A percentile compares a stretch with the other conserved stretches of the same genome.
These are phyloP conservation scores for Agriotes lineatus DNA, from an alignment of 2,888 invertebrate genomes.

Conservation along the genomic window DNA sequence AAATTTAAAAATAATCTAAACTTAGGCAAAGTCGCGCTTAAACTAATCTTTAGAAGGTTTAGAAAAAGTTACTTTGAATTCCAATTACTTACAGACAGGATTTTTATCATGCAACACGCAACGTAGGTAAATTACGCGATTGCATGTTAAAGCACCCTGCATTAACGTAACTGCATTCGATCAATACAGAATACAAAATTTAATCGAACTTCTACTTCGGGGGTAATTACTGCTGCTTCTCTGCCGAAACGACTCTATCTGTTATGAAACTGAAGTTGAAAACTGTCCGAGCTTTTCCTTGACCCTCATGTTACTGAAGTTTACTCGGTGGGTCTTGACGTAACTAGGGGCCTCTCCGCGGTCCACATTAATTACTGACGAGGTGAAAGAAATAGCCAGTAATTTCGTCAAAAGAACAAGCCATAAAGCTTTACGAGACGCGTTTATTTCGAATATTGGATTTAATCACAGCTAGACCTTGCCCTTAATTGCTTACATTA, in stretches of 20 bases:
- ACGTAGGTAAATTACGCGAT: background rate
- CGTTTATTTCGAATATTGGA: background rate
- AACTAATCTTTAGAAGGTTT: too few relatives aligned
- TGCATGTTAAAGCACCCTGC: slow-evolving; percentile 3
- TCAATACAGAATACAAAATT: background rate
- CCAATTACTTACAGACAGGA: too few relatives aligned
- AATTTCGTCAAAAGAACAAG: background rate
- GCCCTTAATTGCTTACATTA: background rate
- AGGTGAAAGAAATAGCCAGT: slow-evolving; percentile 7
- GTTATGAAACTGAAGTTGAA: too few relatives aligned
- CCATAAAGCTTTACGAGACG: background rate
- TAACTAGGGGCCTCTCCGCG: background rate
- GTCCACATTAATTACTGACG: slow-evolving; percentile 3
- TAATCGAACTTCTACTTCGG: too few relatives aligned
- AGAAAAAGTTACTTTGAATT: too few relatives aligned
- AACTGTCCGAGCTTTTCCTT: background rate
- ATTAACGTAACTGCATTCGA: slow-evolving; percentile 2
- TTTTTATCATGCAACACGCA: too few relatives aligned
- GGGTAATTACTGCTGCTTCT: too few relatives aligned
- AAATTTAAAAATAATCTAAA: too few relatives aligned
- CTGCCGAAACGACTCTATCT: background rate
- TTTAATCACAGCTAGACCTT: background rate
- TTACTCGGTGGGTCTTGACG: background rate
- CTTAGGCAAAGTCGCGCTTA: too few relatives aligned
- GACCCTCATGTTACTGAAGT: background rate